Base-by-base conservation (phyloP, 2,888 invertebrate genomes). In the Ellobium chinense region DNA sequence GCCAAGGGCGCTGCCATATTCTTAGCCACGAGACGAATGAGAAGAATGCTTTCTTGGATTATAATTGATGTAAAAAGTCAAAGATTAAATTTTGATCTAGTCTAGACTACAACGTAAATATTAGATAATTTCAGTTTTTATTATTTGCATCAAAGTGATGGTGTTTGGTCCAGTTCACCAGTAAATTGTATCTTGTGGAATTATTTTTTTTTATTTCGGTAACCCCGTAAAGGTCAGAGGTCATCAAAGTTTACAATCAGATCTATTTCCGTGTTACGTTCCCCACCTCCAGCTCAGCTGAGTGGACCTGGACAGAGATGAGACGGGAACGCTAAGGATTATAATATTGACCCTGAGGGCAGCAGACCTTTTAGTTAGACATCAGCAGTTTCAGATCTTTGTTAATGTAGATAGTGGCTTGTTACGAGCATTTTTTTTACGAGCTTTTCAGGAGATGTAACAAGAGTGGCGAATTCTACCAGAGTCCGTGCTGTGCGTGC, bases 1-100 rank as follows among this genome's bases (percentile, higher is more conserved):
- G 29, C 46, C 21, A 81, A 84, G 86, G 86, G 76, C 81, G 87
- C 86, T 74, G 83, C 75, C 87, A 87, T 86, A 24, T 86, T 86
- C n/a, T n/a, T n/a, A n/a, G n/a, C n/a, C n/a, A n/a, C n/a, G n/a
- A n/a, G n/a, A n/a, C n/a, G n/a, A n/a, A n/a, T n/a, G n/a, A n/a
- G n/a, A n/a, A n/a, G n/a, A n/a, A n/a, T n/a, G n/a, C n/a, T n/a
- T n/a, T n/a, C n/a, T n/a, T n/a, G n/a, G n/a, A n/a, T n/a, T n/a
- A n/a, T n/a, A n/a, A n/a, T n/a, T n/a, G n/a, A n/a, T n/a, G n/a
- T n/a, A n/a, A n/a, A n/a, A n/a, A n/a, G n/a, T n/a, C n/a, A n/a
- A n/a, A n/a, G n/a, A n/a, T n/a, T n/a, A n/a, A n/a, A n/a, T n/a
- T n/a, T n/a, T n/a, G n/a, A n/a, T n/a, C n/a, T n/a, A n/a, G n/a